A percentile compares a stretch with the other conserved stretches of the same genome.
phyloP scores from a whole-genome alignment of 2,113 vertebrate genomes.

The Burhinus oedicnemus region DNA sequence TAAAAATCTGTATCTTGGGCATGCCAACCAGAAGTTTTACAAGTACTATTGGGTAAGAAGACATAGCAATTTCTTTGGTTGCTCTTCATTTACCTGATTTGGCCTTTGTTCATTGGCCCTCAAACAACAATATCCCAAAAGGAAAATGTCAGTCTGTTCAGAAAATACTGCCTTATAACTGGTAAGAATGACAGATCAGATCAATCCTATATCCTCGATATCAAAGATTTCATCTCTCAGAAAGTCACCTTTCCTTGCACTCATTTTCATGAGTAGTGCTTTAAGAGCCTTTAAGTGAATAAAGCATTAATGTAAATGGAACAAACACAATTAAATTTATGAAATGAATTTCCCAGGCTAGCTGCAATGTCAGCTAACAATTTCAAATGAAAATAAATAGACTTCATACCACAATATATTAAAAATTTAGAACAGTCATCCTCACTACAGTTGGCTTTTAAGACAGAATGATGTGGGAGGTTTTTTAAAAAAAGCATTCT shows the following conservation, averaged over 20 bases:
- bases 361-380: conserved; percentile 16
- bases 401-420: conserved; percentile 48
- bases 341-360: conserved; percentile 31
- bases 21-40: background rate
- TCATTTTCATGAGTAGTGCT: background rate
- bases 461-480: background rate
- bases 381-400: conserved; percentile 61
- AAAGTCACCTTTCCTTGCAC: background rate
- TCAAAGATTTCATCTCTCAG: background rate
- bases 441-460: conserved; percentile 27
- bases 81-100: background rate
- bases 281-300: conserved; percentile 34
- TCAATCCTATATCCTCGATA: background rate
- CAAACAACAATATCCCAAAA: background rate
- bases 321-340: conserved; percentile 33
- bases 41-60: background rate
- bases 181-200: background rate
- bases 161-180: background rate
- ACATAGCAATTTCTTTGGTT: background rate
- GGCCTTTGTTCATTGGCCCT: background rate
- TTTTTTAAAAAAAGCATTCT: background rate
- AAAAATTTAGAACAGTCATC: conserved; percentile 39
- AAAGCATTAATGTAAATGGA: conserved; percentile 34
- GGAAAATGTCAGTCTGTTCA: background rate
- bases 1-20: background rate